A percentile compares a stretch with the other conserved stretches of the same genome.
Evolutionary conservation across 2,113 vertebrate genomes (phyloP).

Genomic region (Alligator mississippiensis): DNA sequence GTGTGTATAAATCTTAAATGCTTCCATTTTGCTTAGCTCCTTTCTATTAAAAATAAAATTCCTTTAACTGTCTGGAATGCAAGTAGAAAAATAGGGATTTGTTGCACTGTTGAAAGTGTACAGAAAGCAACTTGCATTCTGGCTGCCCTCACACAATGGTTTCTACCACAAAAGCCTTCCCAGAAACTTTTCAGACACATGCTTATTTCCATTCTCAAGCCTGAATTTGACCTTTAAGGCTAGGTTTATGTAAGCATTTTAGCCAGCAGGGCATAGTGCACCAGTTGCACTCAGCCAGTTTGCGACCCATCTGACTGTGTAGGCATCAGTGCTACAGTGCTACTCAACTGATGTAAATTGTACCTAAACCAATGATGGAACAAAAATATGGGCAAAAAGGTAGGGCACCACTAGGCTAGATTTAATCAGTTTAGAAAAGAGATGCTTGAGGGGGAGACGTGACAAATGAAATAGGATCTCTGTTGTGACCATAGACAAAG

Average conservation of each 20-base stretch:
- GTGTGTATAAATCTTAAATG: neutral
- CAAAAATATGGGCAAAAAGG: too few species aligned
- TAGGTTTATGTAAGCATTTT: neutral
- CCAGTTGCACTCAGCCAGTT: neutral
- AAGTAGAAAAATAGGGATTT: neutral
- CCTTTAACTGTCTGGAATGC: neutral
- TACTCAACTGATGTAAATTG: neutral
- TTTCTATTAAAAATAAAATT: slow-evolving; percentile 20
- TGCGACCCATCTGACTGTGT: too few species aligned
- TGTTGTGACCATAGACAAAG: accelerated
- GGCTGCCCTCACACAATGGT: neutral
- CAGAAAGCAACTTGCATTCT: neutral
- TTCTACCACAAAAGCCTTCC: neutral
- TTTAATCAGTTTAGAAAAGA: too few species aligned
- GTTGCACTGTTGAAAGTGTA: accelerated
- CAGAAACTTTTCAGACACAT: neutral
- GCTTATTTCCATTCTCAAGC: neutral
- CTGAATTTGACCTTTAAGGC: neutral
- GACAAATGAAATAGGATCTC: neutral
- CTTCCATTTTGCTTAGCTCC: slow-evolving; percentile 5
- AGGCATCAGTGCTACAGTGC: too few species aligned
- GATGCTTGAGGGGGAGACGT: too few species aligned
- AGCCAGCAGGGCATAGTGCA: neutral
- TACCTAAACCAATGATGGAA: neutral
- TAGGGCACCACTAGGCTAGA: too few species aligned